phyloP scores from a whole-genome alignment of 2,888 invertebrate species.

The Melinopterus prodromus region DNA sequence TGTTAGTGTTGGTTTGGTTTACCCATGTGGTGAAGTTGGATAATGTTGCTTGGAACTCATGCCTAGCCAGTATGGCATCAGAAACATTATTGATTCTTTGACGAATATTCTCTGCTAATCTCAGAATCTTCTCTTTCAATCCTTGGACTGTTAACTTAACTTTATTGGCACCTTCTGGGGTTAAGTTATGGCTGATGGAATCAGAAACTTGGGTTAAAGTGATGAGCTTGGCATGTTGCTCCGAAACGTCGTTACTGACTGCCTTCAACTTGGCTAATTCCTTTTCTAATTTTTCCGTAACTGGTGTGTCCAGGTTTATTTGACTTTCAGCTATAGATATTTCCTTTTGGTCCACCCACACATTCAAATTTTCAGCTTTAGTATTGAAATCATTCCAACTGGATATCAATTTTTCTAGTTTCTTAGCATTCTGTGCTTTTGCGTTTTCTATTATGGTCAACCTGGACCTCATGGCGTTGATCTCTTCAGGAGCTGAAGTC shows the following conservation, averaged over 20 bases:
- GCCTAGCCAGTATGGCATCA: slow-evolving; percentile 81
- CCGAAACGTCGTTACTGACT: slow-evolving; percentile 84
- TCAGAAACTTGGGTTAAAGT: slow-evolving; percentile 82
- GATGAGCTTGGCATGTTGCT: slow-evolving; percentile 85
- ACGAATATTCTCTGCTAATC: slow-evolving; percentile 79
- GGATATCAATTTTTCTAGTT: slow-evolving; percentile 78
- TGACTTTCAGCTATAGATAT: slow-evolving; percentile 68
- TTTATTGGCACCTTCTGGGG: slow-evolving; percentile 77
- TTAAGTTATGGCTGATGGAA: slow-evolving; percentile 77
- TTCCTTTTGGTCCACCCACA: slow-evolving; percentile 78
- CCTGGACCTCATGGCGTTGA: slow-evolving; percentile 82
- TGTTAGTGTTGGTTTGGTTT: slow-evolving; percentile 73
- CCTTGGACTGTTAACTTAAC: slow-evolving; percentile 77
- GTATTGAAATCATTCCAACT: slow-evolving; percentile 86
- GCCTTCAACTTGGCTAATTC: slow-evolving; percentile 80
- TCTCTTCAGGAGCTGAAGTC: slow-evolving; percentile 82
- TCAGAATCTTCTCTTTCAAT: slow-evolving; percentile 77
- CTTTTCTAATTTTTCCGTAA: slow-evolving; percentile 78
- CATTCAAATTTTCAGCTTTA: slow-evolving; percentile 77
- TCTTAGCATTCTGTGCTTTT: slow-evolving; percentile 79
- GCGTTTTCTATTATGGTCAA: slow-evolving; percentile 87
- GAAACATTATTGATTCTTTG: slow-evolving; percentile 81
- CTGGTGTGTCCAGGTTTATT: slow-evolving; percentile 72
- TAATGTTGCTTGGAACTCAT: slow-evolving; percentile 84
- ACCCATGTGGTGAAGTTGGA: slow-evolving; percentile 84